Evolutionary conservation across 2,113 vertebrate species (phyloP).

Genomic region (Oophaga pumilio): DNA sequence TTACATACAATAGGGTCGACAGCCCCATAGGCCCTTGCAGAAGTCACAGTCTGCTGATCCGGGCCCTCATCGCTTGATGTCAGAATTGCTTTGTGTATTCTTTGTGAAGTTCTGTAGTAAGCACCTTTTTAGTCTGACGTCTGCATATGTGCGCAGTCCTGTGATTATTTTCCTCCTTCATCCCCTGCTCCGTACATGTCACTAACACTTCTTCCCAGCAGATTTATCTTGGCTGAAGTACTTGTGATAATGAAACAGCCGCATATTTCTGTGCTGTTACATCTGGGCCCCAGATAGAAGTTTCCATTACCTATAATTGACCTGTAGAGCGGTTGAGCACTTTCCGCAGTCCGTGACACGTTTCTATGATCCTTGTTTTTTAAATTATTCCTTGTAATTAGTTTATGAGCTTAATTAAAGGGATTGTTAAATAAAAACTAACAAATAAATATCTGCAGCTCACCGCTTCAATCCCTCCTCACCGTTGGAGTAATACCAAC

Average conservation of each 20-base stretch:
- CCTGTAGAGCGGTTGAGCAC: not conserved
- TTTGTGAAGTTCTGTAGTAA: not conserved
- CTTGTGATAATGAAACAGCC: not conserved
- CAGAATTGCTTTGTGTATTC: not conserved
- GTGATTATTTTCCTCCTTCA: not conserved
- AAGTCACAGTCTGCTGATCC: not conserved
- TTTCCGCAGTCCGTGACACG: not conserved
- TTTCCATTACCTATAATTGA: slow-evolving; percentile 12
- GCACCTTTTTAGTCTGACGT: not conserved
- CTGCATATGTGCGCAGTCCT: not conserved
- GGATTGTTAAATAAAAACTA: no score
- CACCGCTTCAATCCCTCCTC: no score
- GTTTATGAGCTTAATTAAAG: not conserved
- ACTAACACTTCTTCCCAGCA: not conserved
- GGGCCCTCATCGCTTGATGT: not conserved
- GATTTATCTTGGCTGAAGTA: slow-evolving; percentile 35
- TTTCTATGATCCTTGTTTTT: not conserved
- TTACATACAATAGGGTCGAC: not conserved
- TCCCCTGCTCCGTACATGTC: not conserved
- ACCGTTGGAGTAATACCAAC: no score
- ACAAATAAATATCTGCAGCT: no score
- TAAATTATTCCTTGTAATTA: not conserved
- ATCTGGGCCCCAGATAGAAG: not conserved
- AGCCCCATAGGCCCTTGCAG: not conserved
- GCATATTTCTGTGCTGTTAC: slow-evolving; percentile 12